phyloP scores from a whole-genome alignment of 2,797 vertebrate genomes.

The Spinus pinus region DNA sequence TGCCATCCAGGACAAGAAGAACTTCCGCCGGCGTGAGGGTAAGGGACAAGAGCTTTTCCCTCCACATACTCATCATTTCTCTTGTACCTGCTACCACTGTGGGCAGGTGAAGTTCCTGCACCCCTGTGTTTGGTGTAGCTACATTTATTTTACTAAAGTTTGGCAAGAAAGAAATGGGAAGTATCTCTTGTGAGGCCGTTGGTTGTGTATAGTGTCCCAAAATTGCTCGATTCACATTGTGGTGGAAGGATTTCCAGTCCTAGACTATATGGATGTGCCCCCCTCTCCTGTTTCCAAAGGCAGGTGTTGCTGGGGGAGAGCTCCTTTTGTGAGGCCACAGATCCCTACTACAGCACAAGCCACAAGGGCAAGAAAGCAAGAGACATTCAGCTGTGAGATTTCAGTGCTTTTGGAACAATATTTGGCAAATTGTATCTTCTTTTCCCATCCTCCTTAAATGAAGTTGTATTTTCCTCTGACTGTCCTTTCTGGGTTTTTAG shows the following conservation, averaged over 20 bases:
- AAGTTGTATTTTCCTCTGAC: neutral
- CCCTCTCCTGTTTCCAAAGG: neutral
- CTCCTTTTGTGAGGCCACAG: neutral
- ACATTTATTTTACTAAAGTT: neutral
- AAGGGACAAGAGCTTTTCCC: neutral
- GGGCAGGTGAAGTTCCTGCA: neutral
- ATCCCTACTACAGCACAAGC: neutral
- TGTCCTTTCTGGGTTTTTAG: constrained; percentile 63
- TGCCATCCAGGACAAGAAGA: constrained; percentile 98
- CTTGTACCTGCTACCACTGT: neutral
- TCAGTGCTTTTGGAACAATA: neutral
- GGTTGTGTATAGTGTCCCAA: neutral
- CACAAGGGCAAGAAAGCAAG: neutral
- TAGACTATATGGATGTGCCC: neutral
- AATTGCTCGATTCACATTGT: fast-evolving
- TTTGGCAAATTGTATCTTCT: neutral
- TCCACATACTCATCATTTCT: neutral
- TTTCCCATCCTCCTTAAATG: neutral
- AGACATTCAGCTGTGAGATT: neutral
- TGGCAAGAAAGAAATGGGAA: neutral
- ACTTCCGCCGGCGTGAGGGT: constrained; percentile 96
- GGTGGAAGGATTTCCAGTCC: neutral
- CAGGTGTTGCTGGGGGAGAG: neutral
- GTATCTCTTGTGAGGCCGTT: neutral
- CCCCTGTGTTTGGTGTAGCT: neutral